These are phyloP conservation scores for Amblyteles armatorius DNA, from an alignment of 2,888 invertebrate species.

Conservation along the genomic window DNA sequence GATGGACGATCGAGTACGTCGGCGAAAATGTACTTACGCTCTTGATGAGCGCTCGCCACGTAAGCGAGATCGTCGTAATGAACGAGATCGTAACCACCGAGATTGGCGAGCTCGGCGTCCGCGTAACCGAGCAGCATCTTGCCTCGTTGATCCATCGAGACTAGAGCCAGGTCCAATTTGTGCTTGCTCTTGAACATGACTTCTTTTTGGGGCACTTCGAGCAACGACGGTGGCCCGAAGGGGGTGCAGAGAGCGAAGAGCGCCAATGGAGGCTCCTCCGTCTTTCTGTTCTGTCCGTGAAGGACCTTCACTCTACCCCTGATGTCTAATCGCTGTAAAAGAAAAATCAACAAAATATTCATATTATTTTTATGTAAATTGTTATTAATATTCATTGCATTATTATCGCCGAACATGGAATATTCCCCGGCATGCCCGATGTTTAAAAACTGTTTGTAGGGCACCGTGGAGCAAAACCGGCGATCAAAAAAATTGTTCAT, in stretches of 20 bases:
- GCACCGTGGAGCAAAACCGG: no score
- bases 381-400: neutral
- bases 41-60: slow-evolving; percentile 99
- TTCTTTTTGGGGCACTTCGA: slow-evolving; percentile 99
- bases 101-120: slow-evolving; percentile 94
- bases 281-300: slow-evolving; percentile 98
- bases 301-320: slow-evolving; percentile 98
- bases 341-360: neutral
- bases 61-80: slow-evolving; percentile 99
- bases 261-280: slow-evolving; percentile 96
- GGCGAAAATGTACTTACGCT: slow-evolving; percentile 91
- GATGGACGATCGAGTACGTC: slow-evolving; percentile 1
- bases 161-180: slow-evolving; percentile 97
- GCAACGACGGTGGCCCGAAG: slow-evolving; percentile 98
- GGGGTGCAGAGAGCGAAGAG: slow-evolving; percentile 99
- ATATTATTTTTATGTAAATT: neutral
- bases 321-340: slow-evolving; percentile 96
- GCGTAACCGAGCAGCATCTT: slow-evolving; percentile 97
- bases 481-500: no score
- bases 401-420: neutral
- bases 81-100: slow-evolving; percentile 99
- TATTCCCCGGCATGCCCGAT: neutral
- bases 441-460: neutral
- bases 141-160: slow-evolving; percentile 99
- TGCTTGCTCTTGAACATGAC: slow-evolving; percentile 99